Percentiles rank a stretch among this genome's conserved stretches.
Evolutionary conservation across 2,113 vertebrate species (phyloP).

Genomic region (Paedocypris sp.): DNA sequence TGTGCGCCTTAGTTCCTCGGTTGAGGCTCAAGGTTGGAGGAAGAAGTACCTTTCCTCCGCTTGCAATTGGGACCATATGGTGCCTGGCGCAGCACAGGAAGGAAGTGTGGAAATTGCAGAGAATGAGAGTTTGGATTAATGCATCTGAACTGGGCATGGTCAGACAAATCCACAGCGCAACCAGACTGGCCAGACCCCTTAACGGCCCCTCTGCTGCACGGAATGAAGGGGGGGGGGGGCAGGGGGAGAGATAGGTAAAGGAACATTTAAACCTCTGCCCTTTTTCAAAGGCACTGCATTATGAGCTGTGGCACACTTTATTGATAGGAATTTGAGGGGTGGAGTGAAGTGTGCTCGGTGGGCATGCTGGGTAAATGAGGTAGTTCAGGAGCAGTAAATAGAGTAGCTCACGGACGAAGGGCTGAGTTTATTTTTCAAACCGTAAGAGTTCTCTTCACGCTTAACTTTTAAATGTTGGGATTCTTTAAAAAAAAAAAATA

Average conservation of each 20-base stretch:
- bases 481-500: slow-evolving; percentile 5
- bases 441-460: neutral
- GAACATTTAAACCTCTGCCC: slow-evolving; percentile 44
- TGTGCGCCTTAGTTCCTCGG: slow-evolving; percentile 45
- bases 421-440: neutral
- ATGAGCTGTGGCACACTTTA: slow-evolving; percentile 49
- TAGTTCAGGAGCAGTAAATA: neutral
- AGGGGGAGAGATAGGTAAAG: slow-evolving; percentile 52
- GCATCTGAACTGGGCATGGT: slow-evolving; percentile 60
- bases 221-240: slow-evolving; percentile 42
- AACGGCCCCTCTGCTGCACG: slow-evolving; percentile 35
- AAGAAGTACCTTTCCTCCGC: slow-evolving; percentile 48
- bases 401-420: neutral
- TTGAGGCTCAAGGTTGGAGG: slow-evolving; percentile 46
- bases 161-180: slow-evolving; percentile 60
- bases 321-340: slow-evolving; percentile 51
- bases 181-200: slow-evolving; percentile 48
- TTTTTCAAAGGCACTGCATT: slow-evolving; percentile 52
- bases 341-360: slow-evolving; percentile 28
- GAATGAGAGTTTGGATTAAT: slow-evolving; percentile 68
- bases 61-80: slow-evolving; percentile 61
- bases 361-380: slow-evolving; percentile 29
- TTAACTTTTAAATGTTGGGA: neutral
- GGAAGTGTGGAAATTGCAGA: slow-evolving; percentile 63
- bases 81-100: slow-evolving; percentile 42